Percentiles rank a stretch among this genome's conserved stretches.
phyloP scores from a whole-genome alignment of 2,113 vertebrate species.

The Perca fluviatilis region DNA sequence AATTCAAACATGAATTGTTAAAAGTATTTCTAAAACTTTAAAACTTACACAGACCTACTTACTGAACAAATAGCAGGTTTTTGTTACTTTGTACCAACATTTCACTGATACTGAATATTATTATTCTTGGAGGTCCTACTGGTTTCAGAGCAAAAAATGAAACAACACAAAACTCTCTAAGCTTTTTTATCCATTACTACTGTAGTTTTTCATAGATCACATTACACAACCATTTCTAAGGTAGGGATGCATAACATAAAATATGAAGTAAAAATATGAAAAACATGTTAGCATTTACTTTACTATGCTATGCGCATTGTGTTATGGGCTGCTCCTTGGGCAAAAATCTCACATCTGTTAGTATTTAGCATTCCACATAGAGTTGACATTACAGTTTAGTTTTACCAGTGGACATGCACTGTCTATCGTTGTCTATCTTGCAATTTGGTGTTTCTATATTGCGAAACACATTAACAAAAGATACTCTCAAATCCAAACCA shows the following conservation, averaged over 20 bases:
- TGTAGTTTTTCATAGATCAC: slow-evolving; percentile 60
- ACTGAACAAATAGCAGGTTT: slow-evolving; percentile 55
- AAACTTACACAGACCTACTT: slow-evolving; percentile 56
- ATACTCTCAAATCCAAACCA: slow-evolving; percentile 36
- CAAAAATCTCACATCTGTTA: slow-evolving; percentile 51
- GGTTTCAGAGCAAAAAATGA: slow-evolving; percentile 61
- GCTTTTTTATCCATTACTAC: slow-evolving; percentile 61
- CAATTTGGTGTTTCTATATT: slow-evolving; percentile 27
- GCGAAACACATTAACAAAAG: slow-evolving; percentile 27
- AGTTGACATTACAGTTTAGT: slow-evolving; percentile 33
- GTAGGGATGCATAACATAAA: slow-evolving; percentile 66
- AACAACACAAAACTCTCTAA: slow-evolving; percentile 71
- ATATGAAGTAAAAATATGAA: slow-evolving; percentile 47
- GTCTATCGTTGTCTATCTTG: slow-evolving; percentile 35
- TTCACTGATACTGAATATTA: slow-evolving; percentile 47
- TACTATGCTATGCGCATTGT: slow-evolving; percentile 39
- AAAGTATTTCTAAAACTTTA: slow-evolving; percentile 49
- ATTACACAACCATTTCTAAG: slow-evolving; percentile 67
- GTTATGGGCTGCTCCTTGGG: slow-evolving; percentile 53
- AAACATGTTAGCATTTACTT: slow-evolving; percentile 61
- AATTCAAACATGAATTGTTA: slow-evolving; percentile 49
- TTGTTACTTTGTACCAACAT: slow-evolving; percentile 43
- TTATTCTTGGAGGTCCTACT: slow-evolving; percentile 37
- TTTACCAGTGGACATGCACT: slow-evolving; percentile 31
- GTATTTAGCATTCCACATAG: slow-evolving; percentile 61